Base-by-base conservation (phyloP, 35 echinoderm and acorn worm species). In the Heliocidaris erythrogramma region DNA sequence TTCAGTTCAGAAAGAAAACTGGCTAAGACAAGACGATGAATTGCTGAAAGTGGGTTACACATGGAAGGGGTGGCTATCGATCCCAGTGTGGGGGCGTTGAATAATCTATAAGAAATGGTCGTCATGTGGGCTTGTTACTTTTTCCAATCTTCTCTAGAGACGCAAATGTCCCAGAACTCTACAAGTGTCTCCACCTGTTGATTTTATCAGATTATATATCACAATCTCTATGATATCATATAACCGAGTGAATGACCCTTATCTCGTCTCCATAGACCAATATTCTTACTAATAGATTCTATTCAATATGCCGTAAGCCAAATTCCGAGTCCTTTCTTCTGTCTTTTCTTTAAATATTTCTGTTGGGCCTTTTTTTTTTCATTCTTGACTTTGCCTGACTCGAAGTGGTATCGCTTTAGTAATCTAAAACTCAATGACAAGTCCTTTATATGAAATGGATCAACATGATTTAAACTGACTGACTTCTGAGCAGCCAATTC, bases 291-390 rank as follows among this genome's bases (percentile, higher is more conserved):
- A 78, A 78, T 78, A 78, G 65, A 21, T 78, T 78, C 6, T 8
- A 78, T 78, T 78, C 65, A 78, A 78, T 78, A 78, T 78, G 65
- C 65, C 65, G 65, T 78, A 78, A 78, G 65, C 65, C 65, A 7
- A 78, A 78, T 78, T 78, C 65, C 65, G 5, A 18, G 65, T n/a
- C 65, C 18, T 78, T 78, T 78, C 65, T 78, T 78, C 60, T 69
- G 13, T 18, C 2, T 24, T 24, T 69, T 27, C 24, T 27, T 5
- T 69, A 69, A 69, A 69, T 69, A 17, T 17, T 78, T 78, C 65
- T 78, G 4, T 78, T 78, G 14, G 27, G 3, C 27, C 5, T n/a
- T 78, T 78, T 78, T 69, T 16, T 78, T 78, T 56, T 78, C 0
- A n/a, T n/a, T 24, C 4, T 24, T 71, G 49, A 52, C 12, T 27